A percentile compares a stretch with the other conserved stretches of the same genome.
Conservation (phyloP, 2,888 invertebrate genomes). For the Sesamia inferens region DNA sequence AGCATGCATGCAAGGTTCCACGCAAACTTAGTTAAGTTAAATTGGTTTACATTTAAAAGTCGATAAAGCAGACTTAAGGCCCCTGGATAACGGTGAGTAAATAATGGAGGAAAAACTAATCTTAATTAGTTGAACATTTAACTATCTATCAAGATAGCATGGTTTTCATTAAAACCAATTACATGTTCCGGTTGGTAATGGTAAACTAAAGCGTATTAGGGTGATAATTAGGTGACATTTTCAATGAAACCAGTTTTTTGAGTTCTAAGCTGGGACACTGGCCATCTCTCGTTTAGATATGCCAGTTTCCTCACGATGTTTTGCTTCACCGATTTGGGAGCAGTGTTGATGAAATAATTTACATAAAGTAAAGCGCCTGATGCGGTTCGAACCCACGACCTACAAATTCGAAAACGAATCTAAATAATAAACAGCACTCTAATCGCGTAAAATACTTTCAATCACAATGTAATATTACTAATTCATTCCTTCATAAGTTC, state of each 20-base stretch:
- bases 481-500: neutral
- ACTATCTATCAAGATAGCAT: slow-evolving; percentile 42
- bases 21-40: slow-evolving; percentile 63
- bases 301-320: too few relatives aligned
- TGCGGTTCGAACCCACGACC: too few relatives aligned
- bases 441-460: neutral
- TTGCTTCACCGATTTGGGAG: too few relatives aligned
- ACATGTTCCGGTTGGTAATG: neutral
- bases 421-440: neutral
- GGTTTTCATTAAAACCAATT: slow-evolving; percentile 32
- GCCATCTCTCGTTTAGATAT: too few relatives aligned
- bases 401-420: too few relatives aligned
- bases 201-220: neutral
- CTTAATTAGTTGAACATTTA: slow-evolving; percentile 44
- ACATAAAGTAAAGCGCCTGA: too few relatives aligned
- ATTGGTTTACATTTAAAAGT: slow-evolving; percentile 67
- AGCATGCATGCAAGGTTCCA: slow-evolving; percentile 57
- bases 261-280: neutral
- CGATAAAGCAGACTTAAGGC: slow-evolving; percentile 57
- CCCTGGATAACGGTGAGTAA: slow-evolving; percentile 54
- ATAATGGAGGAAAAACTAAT: slow-evolving; percentile 54
- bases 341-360: too few relatives aligned
- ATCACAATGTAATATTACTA: neutral
- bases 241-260: neutral
- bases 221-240: neutral